Base-by-base conservation (phyloP, 2,113 vertebrate species). In the Corythoichthys haematopterus region DNA sequence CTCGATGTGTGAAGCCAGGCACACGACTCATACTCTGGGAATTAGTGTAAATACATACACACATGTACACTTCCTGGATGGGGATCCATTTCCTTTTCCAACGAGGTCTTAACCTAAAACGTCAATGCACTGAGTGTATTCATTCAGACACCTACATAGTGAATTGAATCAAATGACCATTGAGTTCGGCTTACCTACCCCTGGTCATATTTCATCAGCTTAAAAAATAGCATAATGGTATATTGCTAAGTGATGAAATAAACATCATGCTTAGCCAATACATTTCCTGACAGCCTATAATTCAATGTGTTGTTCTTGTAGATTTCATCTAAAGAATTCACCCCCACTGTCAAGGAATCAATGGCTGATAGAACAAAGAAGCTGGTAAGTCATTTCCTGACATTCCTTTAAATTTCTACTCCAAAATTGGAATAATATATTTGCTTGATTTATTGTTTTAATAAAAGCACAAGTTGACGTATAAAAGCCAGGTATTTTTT, bases 1-100 rank as follows among this genome's bases (percentile, higher is more conserved):
- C 56, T 79, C 75, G 35, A 46, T 58, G 43, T 43, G 38, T 62
- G 75, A 73, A 70, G 64, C 80, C 69, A 66, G 68, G 75, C 75
- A 62, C 7, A 55, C 33, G 36, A 67, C 58, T 72, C 38, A 51
- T 47, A 11, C 64, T 33, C 74, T 0, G n/a, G 65, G 62, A 68
- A 65, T 68, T 64, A 71, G 59, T 68, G 63, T 35, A 35, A 33
- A 33, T 40, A 55, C 46, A 71, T 37, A 55, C 38, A 50, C 36
- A 51, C 51, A 53, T 9, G 11, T 28, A 33, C 53, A 55, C 16
- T 6, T n/a, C 13, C 37, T 40, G 7, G 36, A 40, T 59, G 36
- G 8, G 10, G 38, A 59, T 40, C 7, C 52, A 51, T 28, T 28
- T 28, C 53, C 14, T 38, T 16, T 60, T 60, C 14, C 57, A 8